Conservation (phyloP, 2,113 vertebrate genomes). For the Macheiramphus alcinus region DNA sequence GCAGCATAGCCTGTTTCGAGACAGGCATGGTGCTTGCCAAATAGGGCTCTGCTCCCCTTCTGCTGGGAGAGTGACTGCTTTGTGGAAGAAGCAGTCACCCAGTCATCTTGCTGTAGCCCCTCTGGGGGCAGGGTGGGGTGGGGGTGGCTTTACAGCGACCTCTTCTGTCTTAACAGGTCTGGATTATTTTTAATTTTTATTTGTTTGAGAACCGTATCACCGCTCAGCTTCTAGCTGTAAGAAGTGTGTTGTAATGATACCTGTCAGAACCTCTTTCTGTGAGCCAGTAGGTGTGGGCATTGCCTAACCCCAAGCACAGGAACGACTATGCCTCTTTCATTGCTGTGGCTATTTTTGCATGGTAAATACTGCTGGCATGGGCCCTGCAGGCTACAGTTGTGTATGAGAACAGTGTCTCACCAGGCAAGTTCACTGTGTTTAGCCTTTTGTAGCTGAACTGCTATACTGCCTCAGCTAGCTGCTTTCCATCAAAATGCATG, state of each 20-base stretch:
- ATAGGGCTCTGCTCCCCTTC: background rate
- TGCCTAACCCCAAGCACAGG: background rate
- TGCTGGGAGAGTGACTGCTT: background rate
- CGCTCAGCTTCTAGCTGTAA: background rate
- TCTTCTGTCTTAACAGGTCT: background rate
- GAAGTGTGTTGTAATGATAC: background rate
- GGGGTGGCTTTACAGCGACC: background rate
- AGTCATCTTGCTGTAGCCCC: background rate
- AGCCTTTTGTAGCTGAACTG: background rate
- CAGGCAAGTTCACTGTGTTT: background rate
- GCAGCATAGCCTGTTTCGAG: background rate
- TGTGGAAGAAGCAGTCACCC: background rate
- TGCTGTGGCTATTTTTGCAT: background rate
- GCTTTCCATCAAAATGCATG: background rate
- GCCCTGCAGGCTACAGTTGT: background rate
- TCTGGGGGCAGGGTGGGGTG: accelerated
- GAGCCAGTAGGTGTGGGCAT: background rate
- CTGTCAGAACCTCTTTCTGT: background rate
- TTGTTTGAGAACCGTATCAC: background rate
- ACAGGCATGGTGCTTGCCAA: accelerated
- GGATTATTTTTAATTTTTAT: background rate
- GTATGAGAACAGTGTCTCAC: background rate
- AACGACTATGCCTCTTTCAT: background rate
- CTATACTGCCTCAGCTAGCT: background rate
- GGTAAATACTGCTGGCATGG: background rate